These are phyloP conservation scores for Chymomyza fuscimana DNA, from an alignment of 2,888 invertebrate genomes.

Conservation along the genomic window DNA sequence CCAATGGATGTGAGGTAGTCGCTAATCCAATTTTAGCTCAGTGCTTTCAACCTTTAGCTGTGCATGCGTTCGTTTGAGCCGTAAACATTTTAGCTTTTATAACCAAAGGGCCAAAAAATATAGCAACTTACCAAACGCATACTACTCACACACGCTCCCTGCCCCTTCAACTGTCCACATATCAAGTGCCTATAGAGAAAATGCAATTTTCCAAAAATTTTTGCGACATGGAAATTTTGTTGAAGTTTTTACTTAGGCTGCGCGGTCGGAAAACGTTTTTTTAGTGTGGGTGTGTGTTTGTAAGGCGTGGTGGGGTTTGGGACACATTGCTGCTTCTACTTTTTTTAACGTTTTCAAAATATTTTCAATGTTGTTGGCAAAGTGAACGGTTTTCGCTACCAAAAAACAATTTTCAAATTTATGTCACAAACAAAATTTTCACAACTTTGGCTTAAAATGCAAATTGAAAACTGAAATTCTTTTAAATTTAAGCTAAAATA, in stretches of 20 bases:
- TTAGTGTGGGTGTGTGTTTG: neutral
- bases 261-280: too few relatives aligned
- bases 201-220: constrained; percentile 53
- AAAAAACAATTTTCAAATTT: neutral
- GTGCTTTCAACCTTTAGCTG: constrained; percentile 35
- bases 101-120: constrained; percentile 46
- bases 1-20: neutral
- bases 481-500: too few relatives aligned
- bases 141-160: neutral
- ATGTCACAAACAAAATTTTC: neutral
- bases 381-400: neutral
- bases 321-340: neutral
- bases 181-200: constrained; percentile 24
- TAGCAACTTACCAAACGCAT: constrained; percentile 18
- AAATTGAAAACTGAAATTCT: too few relatives aligned
- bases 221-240: constrained; percentile 46
- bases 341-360: neutral
- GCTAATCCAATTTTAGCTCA: constrained; percentile 61
- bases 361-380: neutral
- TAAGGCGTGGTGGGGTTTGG: neutral
- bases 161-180: neutral
- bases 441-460: neutral
- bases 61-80: constrained; percentile 57
- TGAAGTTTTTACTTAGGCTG: constrained; percentile 36
- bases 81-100: constrained; percentile 65